Percentiles rank a stretch among this genome's conserved stretches.
These are phyloP conservation scores for Procapra przewalskii DNA, from an alignment of 2,113 vertebrate species.

Conservation along the genomic window DNA sequence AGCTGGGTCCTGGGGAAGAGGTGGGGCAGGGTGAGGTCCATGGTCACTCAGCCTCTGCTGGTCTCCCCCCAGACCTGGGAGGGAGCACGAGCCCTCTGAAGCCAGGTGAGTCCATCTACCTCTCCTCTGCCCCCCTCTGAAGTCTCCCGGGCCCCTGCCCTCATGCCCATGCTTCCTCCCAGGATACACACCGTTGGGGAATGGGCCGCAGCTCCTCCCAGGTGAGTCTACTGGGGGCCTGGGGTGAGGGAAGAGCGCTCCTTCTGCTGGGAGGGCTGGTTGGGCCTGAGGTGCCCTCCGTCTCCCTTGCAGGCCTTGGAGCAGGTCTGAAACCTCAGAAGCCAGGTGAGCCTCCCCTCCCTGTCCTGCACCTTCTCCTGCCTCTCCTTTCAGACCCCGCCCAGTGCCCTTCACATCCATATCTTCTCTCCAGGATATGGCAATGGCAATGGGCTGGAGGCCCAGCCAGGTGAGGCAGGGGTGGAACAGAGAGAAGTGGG, in stretches of 20 bases:
- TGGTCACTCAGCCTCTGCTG: background rate
- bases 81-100: background rate
- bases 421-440: background rate
- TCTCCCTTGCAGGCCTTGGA: background rate
- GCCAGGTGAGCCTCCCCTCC: background rate
- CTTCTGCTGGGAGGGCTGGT: background rate
- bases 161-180: background rate
- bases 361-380: background rate
- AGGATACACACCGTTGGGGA: background rate
- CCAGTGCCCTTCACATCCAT: background rate
- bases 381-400: background rate
- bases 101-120: background rate
- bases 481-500: background rate
- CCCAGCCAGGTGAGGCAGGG: constrained; percentile 29
- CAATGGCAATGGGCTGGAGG: background rate
- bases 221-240: background rate
- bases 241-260: background rate
- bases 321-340: constrained; percentile 14
- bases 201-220: background rate
- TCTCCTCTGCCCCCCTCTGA: background rate
- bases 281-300: background rate
- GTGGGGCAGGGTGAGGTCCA: background rate
- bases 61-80: background rate
- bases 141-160: background rate
- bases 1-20: background rate